Base-by-base conservation (phyloP, 2,888 invertebrate species). In the Lasioglossum figueresi region DNA sequence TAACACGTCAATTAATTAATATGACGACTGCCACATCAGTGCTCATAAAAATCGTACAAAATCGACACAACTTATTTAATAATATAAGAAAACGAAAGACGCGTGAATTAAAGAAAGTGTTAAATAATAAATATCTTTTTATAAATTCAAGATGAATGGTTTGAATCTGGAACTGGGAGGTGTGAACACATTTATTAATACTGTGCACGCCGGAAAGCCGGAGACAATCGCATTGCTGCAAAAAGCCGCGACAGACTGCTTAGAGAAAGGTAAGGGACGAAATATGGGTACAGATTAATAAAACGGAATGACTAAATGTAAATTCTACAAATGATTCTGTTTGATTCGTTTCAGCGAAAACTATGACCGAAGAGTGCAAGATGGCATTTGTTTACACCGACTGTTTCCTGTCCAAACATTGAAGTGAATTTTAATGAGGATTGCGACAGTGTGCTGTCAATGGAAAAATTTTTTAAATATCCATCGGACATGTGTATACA, bases 111-210 rank as follows among this genome's bases (percentile, higher is more conserved):
- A n/a, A n/a, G n/a, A n/a, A n/a, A n/a, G n/a, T n/a, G n/a, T n/a
- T n/a, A n/a, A n/a, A n/a, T n/a, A n/a, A n/a, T n/a, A n/a, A n/a
- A n/a, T n/a, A n/a, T n/a, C n/a, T n/a, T n/a, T n/a, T n/a, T n/a
- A n/a, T 31, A 27, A 16, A 66, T 70, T 73, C 4, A n/a, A 82
- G 84, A 8, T 84, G 63, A 78, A 56, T 12, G 16, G 75, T 10
- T 56, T 70, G 16, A 48, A 71, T 27, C 0, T 83, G 1, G 16
- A 59, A 12, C 0, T 16, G 8, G 48, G 16, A 0, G 14, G 16
- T 12, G 0, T 71, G 12, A 19, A 43, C 10, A 5, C 74, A 0
- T 37, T 48, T 12, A 5, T 83, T 4, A 34, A 56, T 0, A 5
- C 4, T 0, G 52, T 52, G 12, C 59, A 71, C 45, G 14, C 27